These are phyloP conservation scores for Onychomys arenicola DNA, from an alignment of 2,797 vertebrate genomes.

Conservation along the genomic window DNA sequence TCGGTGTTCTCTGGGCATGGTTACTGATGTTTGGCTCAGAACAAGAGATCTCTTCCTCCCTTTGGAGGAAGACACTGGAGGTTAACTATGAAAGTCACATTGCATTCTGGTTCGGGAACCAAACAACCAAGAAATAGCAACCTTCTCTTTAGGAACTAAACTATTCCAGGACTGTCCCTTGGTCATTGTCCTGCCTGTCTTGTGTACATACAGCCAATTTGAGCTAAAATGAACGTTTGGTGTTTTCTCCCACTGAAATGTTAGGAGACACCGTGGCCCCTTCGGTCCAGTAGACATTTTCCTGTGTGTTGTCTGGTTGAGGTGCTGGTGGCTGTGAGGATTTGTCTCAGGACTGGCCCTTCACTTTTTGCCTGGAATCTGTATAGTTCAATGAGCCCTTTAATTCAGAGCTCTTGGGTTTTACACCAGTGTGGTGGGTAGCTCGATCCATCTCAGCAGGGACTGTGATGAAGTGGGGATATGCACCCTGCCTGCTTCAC, in stretches of 20 bases:
- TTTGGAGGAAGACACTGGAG: neutral
- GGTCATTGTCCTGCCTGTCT: neutral
- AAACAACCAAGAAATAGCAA: neutral
- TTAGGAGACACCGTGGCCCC: neutral
- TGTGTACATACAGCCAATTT: neutral
- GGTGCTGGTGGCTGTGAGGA: neutral
- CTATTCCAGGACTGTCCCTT: neutral
- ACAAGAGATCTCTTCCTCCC: neutral
- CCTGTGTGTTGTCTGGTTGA: neutral
- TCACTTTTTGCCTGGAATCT: neutral
- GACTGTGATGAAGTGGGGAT: slow-evolving; percentile 87
- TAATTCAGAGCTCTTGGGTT: neutral
- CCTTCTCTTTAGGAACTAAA: neutral
- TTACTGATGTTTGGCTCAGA: neutral
- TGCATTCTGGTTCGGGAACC: neutral
- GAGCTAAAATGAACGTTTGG: neutral
- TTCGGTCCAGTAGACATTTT: neutral
- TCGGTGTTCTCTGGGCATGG: neutral
- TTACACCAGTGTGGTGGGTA: neutral
- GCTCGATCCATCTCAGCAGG: slow-evolving; percentile 87
- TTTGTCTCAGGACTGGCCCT: neutral
- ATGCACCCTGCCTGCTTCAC: slow-evolving; percentile 85
- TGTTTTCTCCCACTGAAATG: neutral
- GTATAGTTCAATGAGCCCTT: neutral
- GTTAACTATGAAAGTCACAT: neutral